Base-by-base conservation (phyloP, 2,113 vertebrate species). In the Hippopotamus amphibius region DNA sequence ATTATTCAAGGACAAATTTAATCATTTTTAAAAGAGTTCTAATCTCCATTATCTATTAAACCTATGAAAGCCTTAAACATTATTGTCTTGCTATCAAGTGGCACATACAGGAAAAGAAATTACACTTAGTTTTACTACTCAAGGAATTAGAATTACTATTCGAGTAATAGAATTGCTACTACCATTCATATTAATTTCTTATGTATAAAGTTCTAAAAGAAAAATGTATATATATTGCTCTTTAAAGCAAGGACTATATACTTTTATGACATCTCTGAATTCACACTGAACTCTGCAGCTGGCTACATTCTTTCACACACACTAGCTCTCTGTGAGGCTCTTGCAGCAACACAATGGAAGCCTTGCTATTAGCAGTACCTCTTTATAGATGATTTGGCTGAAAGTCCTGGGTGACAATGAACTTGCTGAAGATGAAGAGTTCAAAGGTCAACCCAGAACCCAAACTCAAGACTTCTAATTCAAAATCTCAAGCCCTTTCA, bases 331-430 rank as follows among this genome's bases (percentile, higher is more conserved):
- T 6, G 30, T 1, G 53, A 69, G 17, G 12, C 55, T 37, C 24
- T 15, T 4, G 4, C 21, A 74, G 33, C 1, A 2, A 41, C 48
- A 3, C 30, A 12, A 1, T 1, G 13, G 48, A 26, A 71, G 22
- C 7, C 5, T 0, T 6, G 6, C 6, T 53, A 6, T 17, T 1
- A 9, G 55, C 0, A 2, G 37, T 1, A 7, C 0, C 11, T 37
- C 71, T 28, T 55, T 16, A 26, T 0, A 41, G 21, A 6, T 10
- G 26, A 7, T 28, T 46, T 7, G 16, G 43, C 16, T 3, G 4
- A 33, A 74, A 66, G 22, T 9, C 53, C 66, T 5, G 14, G 8
- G 5, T 2, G 21, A 63, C 57, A 13, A 37, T 19, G 30, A 28
- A 26, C 14, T 6, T 28, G 74, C 53, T 10, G 21, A 65, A 7